Evolutionary conservation across 2,888 invertebrate genomes (phyloP), one percentile per base, ranked within the genome.

Genomic region (Poecilus cupreus): DNA sequence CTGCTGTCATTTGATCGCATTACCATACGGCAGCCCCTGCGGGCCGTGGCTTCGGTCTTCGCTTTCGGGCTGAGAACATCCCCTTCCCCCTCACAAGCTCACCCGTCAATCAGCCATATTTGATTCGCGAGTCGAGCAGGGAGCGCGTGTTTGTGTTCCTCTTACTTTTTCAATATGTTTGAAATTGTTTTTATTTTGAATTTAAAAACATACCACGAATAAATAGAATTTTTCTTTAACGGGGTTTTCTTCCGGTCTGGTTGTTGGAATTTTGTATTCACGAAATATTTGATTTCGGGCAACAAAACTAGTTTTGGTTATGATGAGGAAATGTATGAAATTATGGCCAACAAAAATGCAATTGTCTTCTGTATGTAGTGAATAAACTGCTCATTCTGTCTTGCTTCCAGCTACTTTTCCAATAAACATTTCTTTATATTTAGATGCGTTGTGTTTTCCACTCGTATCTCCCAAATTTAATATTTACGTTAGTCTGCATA

Each of bases 101-200:
- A 86, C 86, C 87, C 86, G 88, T 88, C 88, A 80, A 80, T 80
- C 80, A 80, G 72, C 54, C 54, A 80, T 57, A 80, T 80, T 80
- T 72, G 68, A 80, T 70, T 78, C 39, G 51, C n/a, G 49, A 68
- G 6, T 18, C 32, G 32, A 10, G 11, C 20, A 64, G 20, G 26
- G 49, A 16, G 70, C 18, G 18, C 43, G 22, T 68, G 49, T 43
- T 68, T 68, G 39, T 64, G 43, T 78, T 39, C 39, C 54, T 72
- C 64, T 68, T 79, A 26, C 54, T 88, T 88, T 89, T 88, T 88
- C 88, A 89, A 89, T 89, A 88, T 88, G 88, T 88, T 88, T 89
- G 87, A 88, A 89, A 89, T 89, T 89, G 89, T 89, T 89, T 89
- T 89, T 89, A 89, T 89, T 89, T 87, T 87, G 88, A 88, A 89